Conservation (phyloP, 2,113 vertebrate species). For the Oryzias melastigma region DNA sequence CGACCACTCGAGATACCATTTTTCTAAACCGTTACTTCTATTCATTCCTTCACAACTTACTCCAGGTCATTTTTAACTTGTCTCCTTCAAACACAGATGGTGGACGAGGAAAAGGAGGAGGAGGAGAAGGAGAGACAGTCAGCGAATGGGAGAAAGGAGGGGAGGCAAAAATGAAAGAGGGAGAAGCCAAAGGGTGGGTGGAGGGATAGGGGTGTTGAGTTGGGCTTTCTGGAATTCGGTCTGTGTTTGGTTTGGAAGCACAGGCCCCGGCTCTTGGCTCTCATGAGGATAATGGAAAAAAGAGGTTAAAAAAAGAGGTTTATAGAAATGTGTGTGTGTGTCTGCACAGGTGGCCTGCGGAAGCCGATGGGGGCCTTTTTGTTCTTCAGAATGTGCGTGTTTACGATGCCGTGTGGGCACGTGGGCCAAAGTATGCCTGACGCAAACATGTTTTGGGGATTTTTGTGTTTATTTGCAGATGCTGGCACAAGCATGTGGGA, state of each 20-base stretch:
- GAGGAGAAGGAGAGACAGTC: conserved; percentile 13
- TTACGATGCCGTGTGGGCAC: conserved; percentile 14
- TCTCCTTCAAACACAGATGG: conserved; percentile 35
- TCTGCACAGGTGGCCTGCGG: conserved; percentile 58
- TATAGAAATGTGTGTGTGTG: conserved; percentile 51
- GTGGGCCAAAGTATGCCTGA: conserved; percentile 23
- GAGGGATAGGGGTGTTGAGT: conserved; percentile 22
- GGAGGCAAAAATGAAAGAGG: conserved; percentile 21
- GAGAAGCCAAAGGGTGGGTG: conserved; percentile 4
- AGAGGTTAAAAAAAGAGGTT: conserved; percentile 64
- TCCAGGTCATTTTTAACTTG: conserved; percentile 22
- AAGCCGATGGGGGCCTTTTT: conserved; percentile 29
- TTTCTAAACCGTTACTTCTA: conserved; percentile 5
- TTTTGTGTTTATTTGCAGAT: conserved; percentile 48
- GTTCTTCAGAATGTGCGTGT: conserved; percentile 15
- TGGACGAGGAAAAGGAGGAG: conserved; percentile 18
- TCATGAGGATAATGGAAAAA: conserved; percentile 68
- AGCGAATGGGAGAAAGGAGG: conserved; percentile 4
- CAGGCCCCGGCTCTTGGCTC: conserved; percentile 61
- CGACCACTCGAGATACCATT: too few relatives aligned
- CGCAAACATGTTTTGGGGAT: conserved; percentile 24
- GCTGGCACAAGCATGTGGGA: conserved; percentile 37
- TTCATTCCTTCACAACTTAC: neutral
- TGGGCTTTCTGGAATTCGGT: conserved; percentile 71
- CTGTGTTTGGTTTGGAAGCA: conserved; percentile 78